These are phyloP conservation scores for Aradophagus sp. DNA, from an alignment of 1,140 invertebrate genomes.

Conservation along the genomic window DNA sequence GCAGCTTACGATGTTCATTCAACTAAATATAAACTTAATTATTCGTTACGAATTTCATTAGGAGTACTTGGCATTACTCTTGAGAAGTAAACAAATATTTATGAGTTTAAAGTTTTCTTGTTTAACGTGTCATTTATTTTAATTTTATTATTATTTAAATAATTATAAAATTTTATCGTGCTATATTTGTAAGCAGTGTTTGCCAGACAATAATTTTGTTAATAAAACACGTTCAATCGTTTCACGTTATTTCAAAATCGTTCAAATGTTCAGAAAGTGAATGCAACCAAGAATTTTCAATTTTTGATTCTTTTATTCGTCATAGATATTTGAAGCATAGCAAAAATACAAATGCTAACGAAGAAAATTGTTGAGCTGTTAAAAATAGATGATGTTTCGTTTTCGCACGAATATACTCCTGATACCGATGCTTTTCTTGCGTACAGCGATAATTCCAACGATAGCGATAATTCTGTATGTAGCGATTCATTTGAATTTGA, in stretches of 20 bases:
- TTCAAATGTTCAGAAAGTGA: conserved; percentile 16
- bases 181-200: conserved; percentile 4
- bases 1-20: conserved; percentile 3
- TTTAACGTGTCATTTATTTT: too few relatives aligned
- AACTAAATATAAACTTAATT: conserved; percentile 8
- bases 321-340: conserved; percentile 17
- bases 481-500: too few relatives aligned
- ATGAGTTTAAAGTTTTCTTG: too few relatives aligned
- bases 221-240: conserved; percentile 6
- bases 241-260: not conserved
- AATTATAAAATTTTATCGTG: conserved; percentile 11
- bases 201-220: conserved; percentile 6
- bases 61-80: conserved; percentile 10
- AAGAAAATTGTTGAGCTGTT: too few relatives aligned
- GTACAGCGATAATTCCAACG: too few relatives aligned
- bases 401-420: too few relatives aligned
- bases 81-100: too few relatives aligned
- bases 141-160: conserved; percentile 1
- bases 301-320: conserved; percentile 15
- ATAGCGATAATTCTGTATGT: too few relatives aligned
- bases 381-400: too few relatives aligned
- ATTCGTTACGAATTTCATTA: conserved; percentile 10
- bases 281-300: conserved; percentile 8
- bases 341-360: too few relatives aligned
- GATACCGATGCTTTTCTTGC: too few relatives aligned